Conservation (phyloP, 2,113 vertebrate genomes). For the Alouatta palliata region DNA sequence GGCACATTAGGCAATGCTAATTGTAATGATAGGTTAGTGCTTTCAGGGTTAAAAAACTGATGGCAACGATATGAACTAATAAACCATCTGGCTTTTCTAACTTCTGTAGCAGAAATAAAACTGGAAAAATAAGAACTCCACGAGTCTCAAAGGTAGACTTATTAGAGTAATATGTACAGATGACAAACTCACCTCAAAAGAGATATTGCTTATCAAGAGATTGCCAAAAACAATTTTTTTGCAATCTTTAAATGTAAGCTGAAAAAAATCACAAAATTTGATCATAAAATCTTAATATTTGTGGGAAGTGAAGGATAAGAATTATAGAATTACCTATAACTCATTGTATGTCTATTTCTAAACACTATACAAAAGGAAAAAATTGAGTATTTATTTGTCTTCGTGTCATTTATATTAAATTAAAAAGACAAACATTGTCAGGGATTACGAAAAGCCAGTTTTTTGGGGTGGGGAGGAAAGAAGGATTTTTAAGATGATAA, state of each 20-base stretch:
- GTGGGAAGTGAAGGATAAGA: neutral
- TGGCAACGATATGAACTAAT: slow-evolving; percentile 37
- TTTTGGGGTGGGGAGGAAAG: neutral
- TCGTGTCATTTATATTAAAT: neutral
- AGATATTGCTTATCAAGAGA: neutral
- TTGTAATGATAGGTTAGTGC: slow-evolving; percentile 57
- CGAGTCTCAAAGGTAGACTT: neutral
- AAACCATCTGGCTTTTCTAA: slow-evolving; percentile 26
- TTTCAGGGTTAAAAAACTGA: slow-evolving; percentile 44
- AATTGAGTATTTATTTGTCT: neutral
- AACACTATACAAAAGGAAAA: neutral
- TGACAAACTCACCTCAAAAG: neutral
- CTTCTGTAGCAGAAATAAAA: slow-evolving; percentile 24
- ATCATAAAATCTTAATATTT: neutral
- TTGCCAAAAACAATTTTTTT: neutral
- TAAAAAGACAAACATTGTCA: slow-evolving; percentile 8
- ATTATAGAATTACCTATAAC: neutral
- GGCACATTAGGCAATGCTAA: slow-evolving; percentile 53
- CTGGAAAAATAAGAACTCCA: neutral
- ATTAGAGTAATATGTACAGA: neutral
- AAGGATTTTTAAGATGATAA: neutral
- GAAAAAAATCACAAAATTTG: neutral
- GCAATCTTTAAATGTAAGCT: neutral
- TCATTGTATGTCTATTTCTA: neutral
- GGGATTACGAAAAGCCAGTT: neutral